Conservation (phyloP, 2,797 vertebrate species). For the Anisognathus igniventris region DNA sequence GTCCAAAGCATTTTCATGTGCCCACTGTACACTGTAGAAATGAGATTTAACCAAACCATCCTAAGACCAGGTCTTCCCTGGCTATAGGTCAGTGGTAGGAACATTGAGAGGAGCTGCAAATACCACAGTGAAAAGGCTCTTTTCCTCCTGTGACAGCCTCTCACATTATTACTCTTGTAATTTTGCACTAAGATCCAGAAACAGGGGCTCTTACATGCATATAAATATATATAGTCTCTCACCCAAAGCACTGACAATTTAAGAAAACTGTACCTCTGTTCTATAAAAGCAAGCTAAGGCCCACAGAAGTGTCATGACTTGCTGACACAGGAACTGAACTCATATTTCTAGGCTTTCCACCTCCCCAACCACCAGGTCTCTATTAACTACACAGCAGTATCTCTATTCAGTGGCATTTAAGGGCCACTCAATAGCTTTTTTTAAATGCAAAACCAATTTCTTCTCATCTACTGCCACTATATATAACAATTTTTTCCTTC, state of each 20-base stretch:
- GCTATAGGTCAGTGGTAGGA: background rate
- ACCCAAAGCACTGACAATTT: background rate
- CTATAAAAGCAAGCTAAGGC: background rate
- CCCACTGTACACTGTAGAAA: background rate
- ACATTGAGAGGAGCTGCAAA: background rate
- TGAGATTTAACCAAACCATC: background rate
- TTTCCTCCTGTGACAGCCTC: background rate
- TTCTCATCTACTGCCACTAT: background rate
- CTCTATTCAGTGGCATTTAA: background rate
- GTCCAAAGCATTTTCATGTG: background rate
- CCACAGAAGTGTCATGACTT: background rate
- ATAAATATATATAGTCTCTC: background rate
- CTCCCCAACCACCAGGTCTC: background rate
- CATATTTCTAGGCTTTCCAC: background rate
- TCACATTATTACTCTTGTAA: background rate
- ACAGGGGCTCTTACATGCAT: background rate
- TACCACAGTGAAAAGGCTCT: background rate
- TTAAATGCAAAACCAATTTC: background rate
- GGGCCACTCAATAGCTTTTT: background rate
- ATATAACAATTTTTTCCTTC: background rate
- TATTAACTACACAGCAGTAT: background rate
- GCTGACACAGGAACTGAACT: background rate
- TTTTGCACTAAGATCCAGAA: background rate
- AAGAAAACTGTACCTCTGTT: background rate
- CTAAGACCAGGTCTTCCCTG: background rate